Base-by-base conservation (phyloP, 2,888 invertebrate genomes). In the Diachrysia chrysitis region DNA sequence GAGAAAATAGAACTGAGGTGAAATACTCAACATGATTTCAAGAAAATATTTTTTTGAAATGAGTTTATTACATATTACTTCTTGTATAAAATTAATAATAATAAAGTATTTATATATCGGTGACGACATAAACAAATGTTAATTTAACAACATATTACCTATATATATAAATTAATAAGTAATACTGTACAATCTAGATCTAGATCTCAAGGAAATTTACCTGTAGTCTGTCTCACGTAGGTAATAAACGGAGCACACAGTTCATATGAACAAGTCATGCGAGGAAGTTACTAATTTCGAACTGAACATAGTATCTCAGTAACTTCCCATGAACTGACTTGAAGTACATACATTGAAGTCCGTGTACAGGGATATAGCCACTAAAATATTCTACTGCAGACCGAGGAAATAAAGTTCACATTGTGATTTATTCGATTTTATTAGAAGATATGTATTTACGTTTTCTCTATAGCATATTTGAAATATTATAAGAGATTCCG, bases 401-500 rank as follows among this genome's bases (percentile, higher is more conserved):
- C 23, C 21, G 10, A 2, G 37, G 21, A 25, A 25, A 58, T 12
- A 12, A 23, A 16, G n/a, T 14, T 3, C 4, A 46, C n/a, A 17
- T 25, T 46, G 32, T 10, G 19, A 12, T 25, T 19, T 21, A 59
- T 53, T 19, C 14, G 17, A n/a, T 54, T 59, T 59, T 46, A 56
- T 70, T 57, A 48, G 7, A 19, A n/a, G n/a, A n/a, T n/a, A n/a
- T n/a, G n/a, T n/a, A n/a, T 5, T 35, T 42, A 51, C 0, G 17
- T 32, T 16, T 14, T n/a, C 19, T 48, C 48, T 37, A n/a, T 6
- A n/a, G 42, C 42, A 42, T 53, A 37, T 67, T 21, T 6, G 17
- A 58, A 46, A 58, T 37, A 63, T 59, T 57, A 9, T 68, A 63
- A 62, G 21, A 23, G 6, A 62, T 37, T 65, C 42, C 55, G 55